Base-by-base conservation (phyloP, 2,888 invertebrate genomes). In the Drosophila yooni region DNA sequence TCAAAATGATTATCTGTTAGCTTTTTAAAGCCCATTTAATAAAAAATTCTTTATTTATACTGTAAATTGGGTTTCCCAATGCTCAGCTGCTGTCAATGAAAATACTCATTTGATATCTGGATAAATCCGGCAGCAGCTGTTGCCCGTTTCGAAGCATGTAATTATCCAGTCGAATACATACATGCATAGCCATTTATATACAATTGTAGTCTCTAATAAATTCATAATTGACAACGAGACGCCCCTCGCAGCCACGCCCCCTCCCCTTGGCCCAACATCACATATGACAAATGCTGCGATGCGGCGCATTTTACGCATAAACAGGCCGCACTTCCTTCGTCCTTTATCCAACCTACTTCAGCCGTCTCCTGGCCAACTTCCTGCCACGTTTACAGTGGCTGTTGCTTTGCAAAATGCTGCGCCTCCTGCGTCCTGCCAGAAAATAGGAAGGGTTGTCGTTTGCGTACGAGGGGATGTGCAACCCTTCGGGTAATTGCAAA, bases 401-500 rank as follows among this genome's bases (percentile, higher is more conserved):
- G 53, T 18, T 38, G 69, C 65, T 63, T 57, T 33, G 69, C 71
- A 69, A 82, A 82, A 72, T 81, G 79, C 79, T 79, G 66, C 64
- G 79, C 68, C 76, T 83, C 87, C 88, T 82, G 83, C 51, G 56
- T 60, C 31, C 48, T 25, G 46, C 52, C 36, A 43, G 36, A 13
- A 34, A 7, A 25, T 21, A 57, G 61, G 63, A 80, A 69, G 81
- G 81, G 71, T 67, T 79, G 70, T 46, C 65, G 53, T 29, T 46
- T 7, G 25, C 27, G 25, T 36, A 46, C 21, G 6, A 29, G 63
- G 25, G 46, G 58, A 46, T 50, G 57, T 52, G 62, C 65, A 82
- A 74, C 88, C 87, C 77, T 82, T 87, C 53, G 78, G 89, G 89
- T 88, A 88, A 90, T 89, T 89, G 88, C 89, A 80, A 83, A 88